Percentiles rank a stretch among this genome's conserved stretches.
Conservation (phyloP, 2,797 vertebrate species). For the Onychomys torridus region DNA sequence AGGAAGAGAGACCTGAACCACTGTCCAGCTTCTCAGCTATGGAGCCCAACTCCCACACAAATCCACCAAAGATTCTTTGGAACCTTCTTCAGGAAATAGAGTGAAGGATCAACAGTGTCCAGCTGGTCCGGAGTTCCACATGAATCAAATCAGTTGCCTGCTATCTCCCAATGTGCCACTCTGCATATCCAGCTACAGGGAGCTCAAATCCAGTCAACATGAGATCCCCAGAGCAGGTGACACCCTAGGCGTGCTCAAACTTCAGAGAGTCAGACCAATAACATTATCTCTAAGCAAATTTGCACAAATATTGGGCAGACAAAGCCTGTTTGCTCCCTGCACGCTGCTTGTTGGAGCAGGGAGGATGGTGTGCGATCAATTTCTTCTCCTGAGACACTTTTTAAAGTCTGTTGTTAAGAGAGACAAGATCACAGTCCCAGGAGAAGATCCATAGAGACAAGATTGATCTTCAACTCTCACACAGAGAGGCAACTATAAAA, state of each 20-base stretch:
- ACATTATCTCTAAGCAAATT: constrained; percentile 34
- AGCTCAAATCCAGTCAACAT: background rate
- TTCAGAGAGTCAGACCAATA: background rate
- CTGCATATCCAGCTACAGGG: background rate
- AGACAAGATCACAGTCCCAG: background rate
- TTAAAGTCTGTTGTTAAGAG: constrained; percentile 59
- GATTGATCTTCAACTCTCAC: constrained; percentile 14
- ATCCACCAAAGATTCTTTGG: constrained; percentile 2
- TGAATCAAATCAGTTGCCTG: background rate
- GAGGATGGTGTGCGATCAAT: constrained; percentile 12
- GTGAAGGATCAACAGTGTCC: background rate
- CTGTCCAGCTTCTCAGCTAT: background rate
- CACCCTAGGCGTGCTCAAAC: background rate
- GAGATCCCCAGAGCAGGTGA: background rate
- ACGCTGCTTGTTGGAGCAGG: background rate
- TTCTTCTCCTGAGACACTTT: background rate
- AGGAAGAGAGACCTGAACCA: background rate
- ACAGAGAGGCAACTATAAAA: background rate
- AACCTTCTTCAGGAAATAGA: background rate
- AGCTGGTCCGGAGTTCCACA: background rate
- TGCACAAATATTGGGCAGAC: background rate
- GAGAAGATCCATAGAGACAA: constrained; percentile 37
- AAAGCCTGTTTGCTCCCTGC: background rate
- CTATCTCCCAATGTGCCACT: background rate
- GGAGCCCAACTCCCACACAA: background rate